Evolutionary conservation across 2,113 vertebrate genomes (phyloP).

Genomic region (Micronycteris hirsuta): DNA sequence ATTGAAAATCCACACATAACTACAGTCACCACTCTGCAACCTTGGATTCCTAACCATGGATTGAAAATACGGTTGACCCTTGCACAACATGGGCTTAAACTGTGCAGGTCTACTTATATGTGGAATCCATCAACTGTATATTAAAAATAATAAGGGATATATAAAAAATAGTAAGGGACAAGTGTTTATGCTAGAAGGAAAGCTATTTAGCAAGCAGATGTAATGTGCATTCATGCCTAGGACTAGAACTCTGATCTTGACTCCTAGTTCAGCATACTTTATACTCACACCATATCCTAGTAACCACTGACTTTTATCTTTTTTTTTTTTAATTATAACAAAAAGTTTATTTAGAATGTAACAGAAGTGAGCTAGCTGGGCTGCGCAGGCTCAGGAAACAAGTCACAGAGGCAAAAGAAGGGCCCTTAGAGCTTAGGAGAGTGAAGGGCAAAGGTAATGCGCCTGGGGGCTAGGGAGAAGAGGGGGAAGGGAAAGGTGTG

Average conservation of each 20-base stretch:
- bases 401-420: no score
- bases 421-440: no score
- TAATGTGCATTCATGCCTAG: not conserved
- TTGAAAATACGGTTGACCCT: not conserved
- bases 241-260: not conserved
- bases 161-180: conserved; percentile 3
- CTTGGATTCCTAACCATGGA: not conserved
- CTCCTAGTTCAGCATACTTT: not conserved
- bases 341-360: no score
- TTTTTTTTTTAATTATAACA: no score
- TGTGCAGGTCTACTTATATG: not conserved
- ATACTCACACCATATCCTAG: not conserved
- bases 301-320: not conserved
- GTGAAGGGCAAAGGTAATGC: no score
- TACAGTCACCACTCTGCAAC: not conserved
- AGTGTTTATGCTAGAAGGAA: not conserved
- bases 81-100: not conserved
- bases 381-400: no score
- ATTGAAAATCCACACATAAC: not conserved
- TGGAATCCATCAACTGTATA: not conserved
- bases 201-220: not conserved
- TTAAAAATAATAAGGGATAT: not conserved
- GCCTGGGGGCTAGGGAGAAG: no score
- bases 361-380: no score
- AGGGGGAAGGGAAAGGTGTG: no score